Evolutionary conservation across 2,888 invertebrate species (phyloP), one percentile per base, ranked within the genome.

Genomic region (Himalopsyche kuldschensis): DNA sequence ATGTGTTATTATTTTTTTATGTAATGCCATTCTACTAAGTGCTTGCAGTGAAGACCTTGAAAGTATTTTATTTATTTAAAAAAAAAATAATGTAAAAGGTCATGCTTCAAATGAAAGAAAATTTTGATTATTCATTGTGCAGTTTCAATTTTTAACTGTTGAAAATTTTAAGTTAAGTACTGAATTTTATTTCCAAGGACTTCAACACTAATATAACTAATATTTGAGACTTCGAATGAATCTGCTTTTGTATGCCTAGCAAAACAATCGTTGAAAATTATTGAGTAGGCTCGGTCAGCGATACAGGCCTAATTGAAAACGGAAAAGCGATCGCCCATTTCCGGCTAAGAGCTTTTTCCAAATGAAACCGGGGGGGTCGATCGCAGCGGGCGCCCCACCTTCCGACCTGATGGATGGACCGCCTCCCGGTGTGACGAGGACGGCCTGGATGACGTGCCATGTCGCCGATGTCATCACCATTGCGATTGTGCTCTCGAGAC

Each of bases 321-420:
- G 84, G 84, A 82, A 82, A 75, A 69, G 75, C 77, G 17, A 76
- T 55, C 78, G 84, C 27, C 84, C 48, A 77, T 84, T 84, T 84
- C 76, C 84, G 78, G 76, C 27, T 30, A 24, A 75, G 63, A 32
- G 81, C 84, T 82, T 82, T 84, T 55, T 47, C 41, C 75, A 77
- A 82, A 84, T 82, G 80, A 82, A 82, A 84, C 79, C 75, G 6
- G 48, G 80, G 46, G 75, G 75, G 48, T 48, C 46, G 32, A 75
- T 69, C 76, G 30, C 83, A 35, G 48, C 31, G 76, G 80, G 35
- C 46, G 31, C n/a, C 41, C 55, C 55, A 32, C n/a, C 81, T 80
- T 46, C 79, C 84, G 32, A 48, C 35, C n/a, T 84, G 84, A 84
- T 80, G 63, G 80, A 84, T 82, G 80, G 69, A 77, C 80, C 35